Evolutionary conservation across 53 echinoderm and acorn worm species (phyloP).

Genomic region (Paracentrotus lividus): DNA sequence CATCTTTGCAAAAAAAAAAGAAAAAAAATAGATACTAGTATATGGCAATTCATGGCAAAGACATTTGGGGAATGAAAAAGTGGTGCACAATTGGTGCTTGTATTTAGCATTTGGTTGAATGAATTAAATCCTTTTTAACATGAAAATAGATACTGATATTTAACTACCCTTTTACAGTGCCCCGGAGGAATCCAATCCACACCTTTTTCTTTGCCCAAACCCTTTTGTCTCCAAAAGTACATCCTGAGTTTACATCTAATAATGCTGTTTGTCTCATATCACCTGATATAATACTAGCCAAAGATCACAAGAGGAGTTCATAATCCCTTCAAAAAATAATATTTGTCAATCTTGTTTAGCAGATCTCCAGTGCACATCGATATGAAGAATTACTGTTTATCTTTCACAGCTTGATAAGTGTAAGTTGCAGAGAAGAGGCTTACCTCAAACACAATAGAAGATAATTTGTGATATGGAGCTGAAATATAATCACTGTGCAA

Average conservation of each 20-base stretch:
- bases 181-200: not conserved
- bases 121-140: not conserved
- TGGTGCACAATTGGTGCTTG: no score
- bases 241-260: constrained; percentile 31
- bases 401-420: constrained; percentile 4
- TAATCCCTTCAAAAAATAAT: constrained; percentile 18
- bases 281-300: constrained; percentile 9
- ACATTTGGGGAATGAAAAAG: not conserved
- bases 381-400: constrained; percentile 16
- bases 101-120: not conserved
- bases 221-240: constrained; percentile 40
- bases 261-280: constrained; percentile 8
- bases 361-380: not conserved
- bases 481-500: not conserved
- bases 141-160: not conserved
- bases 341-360: constrained; percentile 56
- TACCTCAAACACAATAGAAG: constrained; percentile 34
- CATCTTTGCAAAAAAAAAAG: constrained; percentile 54
- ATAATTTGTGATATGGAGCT: constrained; percentile 20
- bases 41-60: no score
- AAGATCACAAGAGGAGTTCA: not conserved
- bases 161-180: not conserved
- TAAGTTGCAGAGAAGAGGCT: not conserved
- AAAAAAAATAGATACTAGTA: no score
- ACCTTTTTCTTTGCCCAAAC: not conserved